A percentile compares a stretch with the other conserved stretches of the same genome.
Conservation (phyloP, 2,888 invertebrate species). For the Entomobrya multifasciata region DNA sequence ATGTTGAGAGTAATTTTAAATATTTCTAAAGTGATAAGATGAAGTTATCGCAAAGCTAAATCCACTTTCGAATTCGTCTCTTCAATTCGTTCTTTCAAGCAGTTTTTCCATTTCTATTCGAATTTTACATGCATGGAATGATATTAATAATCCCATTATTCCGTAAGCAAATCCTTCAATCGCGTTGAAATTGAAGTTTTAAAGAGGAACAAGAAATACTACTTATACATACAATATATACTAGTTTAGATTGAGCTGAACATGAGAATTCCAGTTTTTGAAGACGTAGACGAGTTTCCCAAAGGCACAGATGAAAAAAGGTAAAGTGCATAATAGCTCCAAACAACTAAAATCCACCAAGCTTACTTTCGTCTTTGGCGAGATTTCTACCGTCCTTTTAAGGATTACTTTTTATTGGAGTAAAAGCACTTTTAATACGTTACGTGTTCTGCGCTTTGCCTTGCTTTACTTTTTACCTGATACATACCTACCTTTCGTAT, state of each 20-base stretch:
- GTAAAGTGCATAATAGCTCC: conserved; percentile 30
- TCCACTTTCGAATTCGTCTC: no score
- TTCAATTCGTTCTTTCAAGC: no score
- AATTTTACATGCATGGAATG: background rate
- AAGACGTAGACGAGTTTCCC: background rate
- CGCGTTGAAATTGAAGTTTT: conserved; percentile 11
- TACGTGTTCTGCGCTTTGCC: background rate
- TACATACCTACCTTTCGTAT: background rate
- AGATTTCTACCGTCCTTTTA: conserved; percentile 19
- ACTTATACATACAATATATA: background rate
- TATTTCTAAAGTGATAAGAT: no score
- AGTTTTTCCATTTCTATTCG: no score
- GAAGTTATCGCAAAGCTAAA: no score
- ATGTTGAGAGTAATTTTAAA: no score
- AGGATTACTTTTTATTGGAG: conserved; percentile 25
- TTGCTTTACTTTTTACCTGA: background rate
- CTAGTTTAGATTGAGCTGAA: background rate
- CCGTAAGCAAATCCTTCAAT: conserved; percentile 33
- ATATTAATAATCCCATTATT: conserved; percentile 2
- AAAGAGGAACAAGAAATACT: background rate
- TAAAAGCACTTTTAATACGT: background rate
- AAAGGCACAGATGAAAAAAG: background rate
- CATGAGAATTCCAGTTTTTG: background rate
- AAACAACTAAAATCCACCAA: background rate
- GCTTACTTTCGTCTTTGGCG: background rate